Conservation (phyloP, 2,113 vertebrate species). For the Nothocercus julius region DNA sequence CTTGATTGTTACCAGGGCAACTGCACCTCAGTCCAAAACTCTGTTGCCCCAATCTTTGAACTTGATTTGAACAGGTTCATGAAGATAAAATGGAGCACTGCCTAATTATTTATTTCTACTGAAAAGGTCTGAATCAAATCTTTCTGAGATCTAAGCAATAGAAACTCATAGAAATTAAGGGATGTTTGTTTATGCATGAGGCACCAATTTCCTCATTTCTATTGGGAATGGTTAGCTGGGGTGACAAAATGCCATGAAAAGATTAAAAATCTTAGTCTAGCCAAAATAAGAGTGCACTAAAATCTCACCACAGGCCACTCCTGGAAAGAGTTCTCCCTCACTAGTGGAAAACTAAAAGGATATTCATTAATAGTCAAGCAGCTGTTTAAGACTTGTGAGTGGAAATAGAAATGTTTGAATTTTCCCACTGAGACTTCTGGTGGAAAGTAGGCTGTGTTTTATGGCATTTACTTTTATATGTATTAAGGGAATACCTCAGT, state of each 20-base stretch:
- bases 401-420: conserved; percentile 3
- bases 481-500: background rate
- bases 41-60: background rate
- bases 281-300: background rate
- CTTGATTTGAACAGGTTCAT: background rate
- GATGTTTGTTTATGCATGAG: background rate
- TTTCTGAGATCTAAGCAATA: background rate
- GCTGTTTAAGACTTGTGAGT: conserved; percentile 10
- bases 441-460: conserved; percentile 9
- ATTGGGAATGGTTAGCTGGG: background rate
- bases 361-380: conserved; percentile 27
- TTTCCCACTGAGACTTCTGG: background rate
- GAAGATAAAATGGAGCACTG: conserved; percentile 9
- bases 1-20: conserved; percentile 61
- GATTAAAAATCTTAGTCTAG: background rate
- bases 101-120: conserved; percentile 4
- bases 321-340: conserved; percentile 32
- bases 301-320: conserved; percentile 12
- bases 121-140: background rate
- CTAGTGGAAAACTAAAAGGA: conserved; percentile 18
- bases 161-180: background rate
- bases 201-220: background rate
- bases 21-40: conserved; percentile 50
- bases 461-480: background rate
- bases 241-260: conserved; percentile 26